Evolutionary conservation across 2,888 invertebrate genomes (phyloP).

Genomic region (Sacculina carcini): DNA sequence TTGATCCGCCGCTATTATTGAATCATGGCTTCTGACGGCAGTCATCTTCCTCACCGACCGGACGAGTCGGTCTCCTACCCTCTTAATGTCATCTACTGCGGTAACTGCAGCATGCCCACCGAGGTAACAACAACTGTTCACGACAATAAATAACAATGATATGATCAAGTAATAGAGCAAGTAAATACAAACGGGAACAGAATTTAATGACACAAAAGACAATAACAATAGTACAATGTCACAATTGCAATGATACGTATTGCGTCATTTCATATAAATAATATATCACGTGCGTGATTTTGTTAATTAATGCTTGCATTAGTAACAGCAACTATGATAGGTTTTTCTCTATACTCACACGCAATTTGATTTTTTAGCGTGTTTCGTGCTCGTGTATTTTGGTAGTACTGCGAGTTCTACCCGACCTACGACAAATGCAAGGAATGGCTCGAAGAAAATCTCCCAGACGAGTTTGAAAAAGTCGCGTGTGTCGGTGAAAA

Average conservation of each 20-base stretch:
- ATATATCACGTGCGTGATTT: not conserved
- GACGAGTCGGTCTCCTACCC: no score
- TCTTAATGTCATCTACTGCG: constrained; percentile 48
- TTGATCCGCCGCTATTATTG: no score
- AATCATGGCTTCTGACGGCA: no score
- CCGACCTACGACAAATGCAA: constrained; percentile 94
- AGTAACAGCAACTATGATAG: no score
- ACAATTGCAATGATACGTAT: no score
- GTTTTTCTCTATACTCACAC: no score
- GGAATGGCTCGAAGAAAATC: constrained; percentile 77
- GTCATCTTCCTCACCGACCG: no score
- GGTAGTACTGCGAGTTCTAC: constrained; percentile 87
- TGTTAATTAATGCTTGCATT: not conserved
- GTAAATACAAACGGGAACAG: not conserved
- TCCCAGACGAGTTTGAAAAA: constrained; percentile 78
- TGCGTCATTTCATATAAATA: no score
- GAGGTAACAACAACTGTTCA: constrained; percentile 31
- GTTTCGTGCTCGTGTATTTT: constrained; percentile 12
- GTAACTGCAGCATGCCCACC: constrained; percentile 79
- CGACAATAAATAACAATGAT: no score
- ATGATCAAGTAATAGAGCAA: no score
- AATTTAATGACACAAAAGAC: no score
- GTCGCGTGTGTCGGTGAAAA: constrained; percentile 10
- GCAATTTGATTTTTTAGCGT: not conserved
- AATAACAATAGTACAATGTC: no score